Conservation (phyloP, 2,888 invertebrate species). For the Patella depressa region DNA sequence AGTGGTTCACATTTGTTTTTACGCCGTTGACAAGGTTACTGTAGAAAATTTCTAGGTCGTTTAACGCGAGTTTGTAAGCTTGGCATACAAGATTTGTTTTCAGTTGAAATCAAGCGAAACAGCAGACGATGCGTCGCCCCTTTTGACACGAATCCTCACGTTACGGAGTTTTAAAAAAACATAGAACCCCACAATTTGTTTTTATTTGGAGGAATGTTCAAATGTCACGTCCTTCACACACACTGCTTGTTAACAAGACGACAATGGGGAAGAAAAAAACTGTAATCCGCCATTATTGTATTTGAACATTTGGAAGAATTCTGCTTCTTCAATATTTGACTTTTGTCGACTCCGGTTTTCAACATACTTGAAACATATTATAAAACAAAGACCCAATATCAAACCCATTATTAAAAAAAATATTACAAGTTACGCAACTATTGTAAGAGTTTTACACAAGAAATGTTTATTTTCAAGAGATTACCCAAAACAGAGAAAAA, state of each 20-base stretch:
- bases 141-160: background rate
- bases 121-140: background rate
- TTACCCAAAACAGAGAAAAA: too few relatives aligned
- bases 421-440: too few relatives aligned
- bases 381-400: too few relatives aligned
- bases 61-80: background rate
- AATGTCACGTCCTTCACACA: background rate
- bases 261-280: background rate
- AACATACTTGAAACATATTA: too few relatives aligned
- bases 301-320: background rate
- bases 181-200: background rate
- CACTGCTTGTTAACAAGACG: background rate
- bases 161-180: background rate
- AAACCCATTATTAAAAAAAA: too few relatives aligned
- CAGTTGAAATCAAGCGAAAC: background rate
- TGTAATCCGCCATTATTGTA: background rate
- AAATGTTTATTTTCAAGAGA: too few relatives aligned
- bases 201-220: background rate
- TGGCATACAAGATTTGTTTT: background rate
- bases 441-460: too few relatives aligned
- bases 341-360: too few relatives aligned
- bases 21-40: background rate
- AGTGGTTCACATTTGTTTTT: slow-evolving; percentile 8
- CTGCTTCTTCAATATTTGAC: too few relatives aligned
- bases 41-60: background rate